phyloP scores from a whole-genome alignment of 1,140 invertebrate genomes.

The Potamilus streckersoni region DNA sequence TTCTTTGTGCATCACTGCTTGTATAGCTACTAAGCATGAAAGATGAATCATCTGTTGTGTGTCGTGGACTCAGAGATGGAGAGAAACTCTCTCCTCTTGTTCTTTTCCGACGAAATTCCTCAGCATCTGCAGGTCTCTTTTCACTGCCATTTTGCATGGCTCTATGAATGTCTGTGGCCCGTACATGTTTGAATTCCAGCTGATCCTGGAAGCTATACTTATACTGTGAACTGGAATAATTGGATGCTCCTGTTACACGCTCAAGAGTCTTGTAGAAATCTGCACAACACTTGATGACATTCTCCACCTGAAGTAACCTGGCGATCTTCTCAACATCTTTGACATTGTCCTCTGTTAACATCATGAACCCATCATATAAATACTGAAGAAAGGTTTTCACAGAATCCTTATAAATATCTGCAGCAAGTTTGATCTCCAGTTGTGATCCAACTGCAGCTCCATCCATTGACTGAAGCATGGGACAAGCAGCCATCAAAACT shows the following conservation, averaged over 20 bases:
- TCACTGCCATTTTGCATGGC: no score
- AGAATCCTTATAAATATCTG: conserved; percentile 33
- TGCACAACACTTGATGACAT: conserved; percentile 32
- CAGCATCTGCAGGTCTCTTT: no score
- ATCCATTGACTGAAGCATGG: conserved; percentile 40
- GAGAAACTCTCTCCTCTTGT: no score
- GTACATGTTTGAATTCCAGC: no score
- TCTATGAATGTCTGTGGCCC: no score
- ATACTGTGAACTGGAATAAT: no score
- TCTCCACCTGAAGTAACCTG: conserved; percentile 35
- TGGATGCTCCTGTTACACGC: conserved; percentile 17
- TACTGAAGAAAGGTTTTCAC: conserved; percentile 37
- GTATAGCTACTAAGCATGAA: no score
- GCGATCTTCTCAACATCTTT: conserved; percentile 36
- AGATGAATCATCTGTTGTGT: no score
- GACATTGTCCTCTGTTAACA: conserved; percentile 36
- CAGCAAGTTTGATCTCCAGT: conserved; percentile 32
- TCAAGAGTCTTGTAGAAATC: conserved; percentile 35
- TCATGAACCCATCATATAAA: conserved; percentile 40
- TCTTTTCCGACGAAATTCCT: no score
- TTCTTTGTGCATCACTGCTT: no score
- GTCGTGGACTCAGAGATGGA: no score
- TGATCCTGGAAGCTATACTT: no score
- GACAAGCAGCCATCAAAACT: conserved; percentile 36
- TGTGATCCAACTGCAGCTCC: conserved; percentile 29